phyloP scores from a whole-genome alignment of 2,888 invertebrate genomes.

The Halocaridina rubra region DNA sequence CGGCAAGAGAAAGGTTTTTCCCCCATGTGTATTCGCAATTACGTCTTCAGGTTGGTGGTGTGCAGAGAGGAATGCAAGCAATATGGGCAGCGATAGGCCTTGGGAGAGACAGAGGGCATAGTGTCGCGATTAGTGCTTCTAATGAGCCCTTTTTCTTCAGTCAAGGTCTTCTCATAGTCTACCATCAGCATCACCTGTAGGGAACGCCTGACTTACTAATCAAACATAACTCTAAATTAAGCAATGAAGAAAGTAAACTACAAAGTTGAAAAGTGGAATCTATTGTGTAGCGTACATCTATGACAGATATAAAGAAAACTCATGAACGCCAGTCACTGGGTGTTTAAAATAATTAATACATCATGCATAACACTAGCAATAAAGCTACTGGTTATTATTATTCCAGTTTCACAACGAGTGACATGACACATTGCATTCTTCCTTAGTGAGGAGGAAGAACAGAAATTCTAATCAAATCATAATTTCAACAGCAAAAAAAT shows the following conservation, averaged over 20 bases:
- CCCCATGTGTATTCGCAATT: constrained; percentile 1
- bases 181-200: neutral
- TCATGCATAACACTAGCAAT: neutral
- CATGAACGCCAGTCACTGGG: neutral
- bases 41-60: neutral
- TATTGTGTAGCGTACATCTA: neutral
- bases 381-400: neutral
- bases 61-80: neutral
- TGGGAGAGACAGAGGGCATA: neutral
- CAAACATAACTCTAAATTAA: no score
- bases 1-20: constrained; percentile 23
- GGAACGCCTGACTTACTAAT: neutral
- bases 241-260: no score
- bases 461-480: no score
- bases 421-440: no score
- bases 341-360: neutral
- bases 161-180: no score
- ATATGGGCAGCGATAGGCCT: neutral
- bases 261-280: no score
- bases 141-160: neutral
- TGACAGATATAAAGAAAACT: neutral
- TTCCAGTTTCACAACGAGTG: neutral
- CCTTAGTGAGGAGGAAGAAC: no score
- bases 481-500: no score
- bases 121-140: neutral